Conservation (phyloP, 2,113 vertebrate species). For the Toxostoma redivivum region DNA sequence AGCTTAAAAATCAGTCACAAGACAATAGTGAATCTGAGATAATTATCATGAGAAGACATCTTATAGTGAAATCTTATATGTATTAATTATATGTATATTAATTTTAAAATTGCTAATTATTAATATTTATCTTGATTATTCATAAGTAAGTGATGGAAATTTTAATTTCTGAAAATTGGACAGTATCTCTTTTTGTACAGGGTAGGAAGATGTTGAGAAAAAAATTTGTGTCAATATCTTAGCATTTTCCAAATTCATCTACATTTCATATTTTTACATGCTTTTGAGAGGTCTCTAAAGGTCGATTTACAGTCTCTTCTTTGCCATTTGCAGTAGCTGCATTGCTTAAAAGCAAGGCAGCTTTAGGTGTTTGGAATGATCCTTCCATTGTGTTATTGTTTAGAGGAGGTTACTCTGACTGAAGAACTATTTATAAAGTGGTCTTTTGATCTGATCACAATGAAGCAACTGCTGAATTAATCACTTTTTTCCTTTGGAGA, state of each 20-base stretch:
- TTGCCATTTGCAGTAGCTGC: background rate
- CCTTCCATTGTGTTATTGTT: background rate
- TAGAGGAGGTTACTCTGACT: background rate
- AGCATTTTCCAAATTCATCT: background rate
- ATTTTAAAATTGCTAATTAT: background rate
- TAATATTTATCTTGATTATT: background rate
- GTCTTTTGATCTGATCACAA: background rate
- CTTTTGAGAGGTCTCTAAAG: background rate
- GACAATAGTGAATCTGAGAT: background rate
- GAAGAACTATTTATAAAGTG: rapidly evolving
- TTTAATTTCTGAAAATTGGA: background rate
- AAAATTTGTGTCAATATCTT: background rate
- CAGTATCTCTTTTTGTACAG: background rate
- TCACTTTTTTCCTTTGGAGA: background rate
- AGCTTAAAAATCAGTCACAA: background rate
- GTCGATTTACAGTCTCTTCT: background rate
- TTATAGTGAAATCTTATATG: background rate
- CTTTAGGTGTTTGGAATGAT: background rate
- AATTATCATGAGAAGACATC: background rate
- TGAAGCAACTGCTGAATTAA: background rate
- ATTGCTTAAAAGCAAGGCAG: background rate
- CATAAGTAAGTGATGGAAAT: background rate
- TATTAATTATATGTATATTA: background rate
- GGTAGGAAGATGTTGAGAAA: background rate
- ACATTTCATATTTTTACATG: background rate